Base-by-base conservation (phyloP, 2,113 vertebrate genomes). In the Oncorhynchus kisutch region DNA sequence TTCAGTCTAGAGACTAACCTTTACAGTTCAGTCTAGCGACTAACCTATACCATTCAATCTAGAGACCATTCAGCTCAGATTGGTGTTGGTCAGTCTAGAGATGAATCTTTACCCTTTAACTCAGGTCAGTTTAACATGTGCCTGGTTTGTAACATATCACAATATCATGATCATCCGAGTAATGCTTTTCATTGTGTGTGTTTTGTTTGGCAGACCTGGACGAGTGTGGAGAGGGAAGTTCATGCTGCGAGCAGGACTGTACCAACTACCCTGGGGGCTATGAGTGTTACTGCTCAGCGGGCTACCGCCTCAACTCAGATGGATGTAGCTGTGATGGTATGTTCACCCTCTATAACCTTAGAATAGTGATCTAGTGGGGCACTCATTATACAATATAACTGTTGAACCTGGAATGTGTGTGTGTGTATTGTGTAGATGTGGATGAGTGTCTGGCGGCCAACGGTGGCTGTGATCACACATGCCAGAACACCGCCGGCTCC, bases 201-300 rank as follows among this genome's bases (percentile, higher is more conserved):
- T 84, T 82, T 81, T 82, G 69, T 80, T 87, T 81, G 77, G 49
- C 84, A 99, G 98, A 99, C 25, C 51, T 94, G 1, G 94, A 98
- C 0, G 97, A 99, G 81, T 99, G 98, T 34, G 85, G 78, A 11
- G 86, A 80, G 0, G 88, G 85, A 0, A 81, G 89, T 20, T 95
- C 94, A 13, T 99, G 97, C 66, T 99, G 98, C 79, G 93, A 95
- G 82, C 97, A 99, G 77, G 93, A 94, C 67, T 99, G 98, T 45
- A 94, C 91, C 90, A 96, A 99, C 79, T 97, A 95, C 22, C 95
- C 96, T 0, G 98, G 97, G 0, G 97, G 98, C 16, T 99, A 97
- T 0, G 96, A 99, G 84, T 99, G 97, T 11, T 88, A 94, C 91
- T 99, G 98, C 90, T 84, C 91, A 0, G 94, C 96, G 0, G 98